These are phyloP conservation scores for Scaptomyza hsui DNA, from an alignment of 1,140 invertebrate species.

Conservation along the genomic window DNA sequence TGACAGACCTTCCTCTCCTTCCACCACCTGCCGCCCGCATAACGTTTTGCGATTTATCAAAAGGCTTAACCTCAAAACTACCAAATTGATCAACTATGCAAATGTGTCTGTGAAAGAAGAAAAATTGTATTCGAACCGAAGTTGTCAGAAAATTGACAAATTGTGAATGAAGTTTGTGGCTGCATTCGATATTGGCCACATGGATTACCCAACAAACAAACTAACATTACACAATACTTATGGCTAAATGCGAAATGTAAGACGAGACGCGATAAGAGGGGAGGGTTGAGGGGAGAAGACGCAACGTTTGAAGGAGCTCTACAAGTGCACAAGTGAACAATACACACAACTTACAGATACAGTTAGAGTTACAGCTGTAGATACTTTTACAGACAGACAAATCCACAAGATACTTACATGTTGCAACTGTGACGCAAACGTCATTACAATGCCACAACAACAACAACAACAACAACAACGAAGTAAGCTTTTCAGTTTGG, in stretches of 20 bases:
- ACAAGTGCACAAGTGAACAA: slow-evolving; percentile 38
- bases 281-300: too few relatives aligned
- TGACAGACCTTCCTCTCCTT: too few relatives aligned
- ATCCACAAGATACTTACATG: slow-evolving; percentile 46
- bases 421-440: slow-evolving; percentile 38
- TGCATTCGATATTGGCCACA: slow-evolving; percentile 31
- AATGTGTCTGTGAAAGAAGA: slow-evolving; percentile 21
- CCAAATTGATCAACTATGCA: slow-evolving; percentile 40
- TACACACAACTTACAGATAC: slow-evolving; percentile 12
- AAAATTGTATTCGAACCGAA: slow-evolving; percentile 22
- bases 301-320: slow-evolving; percentile 32
- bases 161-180: slow-evolving; percentile 28
- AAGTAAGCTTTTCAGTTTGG: not conserved
- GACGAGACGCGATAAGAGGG: slow-evolving; percentile 29
- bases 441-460: slow-evolving; percentile 34
- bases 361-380: slow-evolving; percentile 25
- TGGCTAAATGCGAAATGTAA: slow-evolving; percentile 26
- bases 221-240: slow-evolving; percentile 39
- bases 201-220: slow-evolving; percentile 30
- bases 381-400: slow-evolving; percentile 29
- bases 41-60: slow-evolving; percentile 32
- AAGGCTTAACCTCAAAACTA: slow-evolving; percentile 21
- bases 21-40: too few relatives aligned
- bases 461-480: too few relatives aligned
- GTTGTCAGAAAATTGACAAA: slow-evolving; percentile 45